Evolutionary conservation across 2,888 invertebrate genomes (phyloP), one percentile per base, ranked within the genome.

Genomic region (Drosophila gaucha): DNA sequence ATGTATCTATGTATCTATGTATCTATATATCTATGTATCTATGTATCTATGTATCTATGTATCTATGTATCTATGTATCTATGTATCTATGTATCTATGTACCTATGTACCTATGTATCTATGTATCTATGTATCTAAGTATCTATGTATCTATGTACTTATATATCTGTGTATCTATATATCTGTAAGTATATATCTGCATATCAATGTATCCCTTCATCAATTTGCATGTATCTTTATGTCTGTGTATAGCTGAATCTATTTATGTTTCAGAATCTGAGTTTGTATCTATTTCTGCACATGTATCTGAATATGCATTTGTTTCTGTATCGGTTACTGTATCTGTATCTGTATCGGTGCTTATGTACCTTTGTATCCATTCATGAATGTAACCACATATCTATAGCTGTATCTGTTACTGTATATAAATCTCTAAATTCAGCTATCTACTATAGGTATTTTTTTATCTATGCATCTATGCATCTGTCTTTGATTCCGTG

Each of bases 51-150:
- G n/a, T 39, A 22, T 39, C 22, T 24, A 41, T 24, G 22, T 24
- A 22, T 39, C 22, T 24, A n/a, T 39, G 39, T 14, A 39, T 39
- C 39, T 39, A 22, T 24, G 22, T 24, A 22, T 24, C 22, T 39
- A 39, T 24, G 8, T 39, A 22, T 39, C 20, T 22, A 20, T 39
- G 22, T 22, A 39, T 39, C 39, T 39, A n/a, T 22, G n/a, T 39
- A n/a, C 22, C 22, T 22, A 22, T 39, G n/a, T 39, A 22, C 22
- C 20, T 39, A n/a, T 39, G 22, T 39, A 22, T 24, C 22, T 39
- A 8, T 22, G 22, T 39, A 39, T 39, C 39, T 36, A 12, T 39
- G 39, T 24, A 39, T 39, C 39, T 36, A 18, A 26, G 31, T 31
- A 31, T 31, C 31, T 31, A 10, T 12, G 4, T 31, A 2, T 31